These are phyloP conservation scores for Galagoides demidoff DNA, from an alignment of 2,797 vertebrate genomes.

Conservation along the genomic window DNA sequence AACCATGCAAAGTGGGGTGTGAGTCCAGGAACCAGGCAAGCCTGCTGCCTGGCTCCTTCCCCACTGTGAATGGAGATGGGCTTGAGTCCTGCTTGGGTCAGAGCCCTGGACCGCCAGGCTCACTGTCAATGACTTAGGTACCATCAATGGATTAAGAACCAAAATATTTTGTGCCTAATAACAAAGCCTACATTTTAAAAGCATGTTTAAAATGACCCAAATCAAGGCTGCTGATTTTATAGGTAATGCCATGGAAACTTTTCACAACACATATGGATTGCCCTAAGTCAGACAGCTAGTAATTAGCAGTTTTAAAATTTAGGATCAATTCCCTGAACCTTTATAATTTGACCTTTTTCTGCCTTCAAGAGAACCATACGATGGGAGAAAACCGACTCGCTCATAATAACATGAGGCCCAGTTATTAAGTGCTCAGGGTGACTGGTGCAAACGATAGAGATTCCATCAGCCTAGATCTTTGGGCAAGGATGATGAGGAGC, in stretches of 20 bases:
- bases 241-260: not conserved
- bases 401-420: not conserved
- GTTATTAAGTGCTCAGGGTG: not conserved
- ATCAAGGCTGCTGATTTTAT: not conserved
- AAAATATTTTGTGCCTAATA: not conserved
- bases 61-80: not conserved
- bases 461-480: not conserved
- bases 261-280: not conserved
- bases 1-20: not conserved
- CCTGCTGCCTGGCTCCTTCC: not conserved
- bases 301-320: not conserved
- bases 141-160: not conserved
- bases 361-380: not conserved
- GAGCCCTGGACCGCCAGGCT: not conserved
- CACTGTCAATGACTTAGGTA: not conserved
- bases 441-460: no score
- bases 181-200: not conserved
- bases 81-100: not conserved
- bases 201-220: not conserved
- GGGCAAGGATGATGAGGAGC: not conserved
- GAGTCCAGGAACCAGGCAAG: not conserved
- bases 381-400: not conserved
- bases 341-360: not conserved
- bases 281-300: not conserved
- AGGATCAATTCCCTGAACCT: not conserved